phyloP scores from a whole-genome alignment of 1,140 invertebrate genomes.

The Copidosoma floridanum region DNA sequence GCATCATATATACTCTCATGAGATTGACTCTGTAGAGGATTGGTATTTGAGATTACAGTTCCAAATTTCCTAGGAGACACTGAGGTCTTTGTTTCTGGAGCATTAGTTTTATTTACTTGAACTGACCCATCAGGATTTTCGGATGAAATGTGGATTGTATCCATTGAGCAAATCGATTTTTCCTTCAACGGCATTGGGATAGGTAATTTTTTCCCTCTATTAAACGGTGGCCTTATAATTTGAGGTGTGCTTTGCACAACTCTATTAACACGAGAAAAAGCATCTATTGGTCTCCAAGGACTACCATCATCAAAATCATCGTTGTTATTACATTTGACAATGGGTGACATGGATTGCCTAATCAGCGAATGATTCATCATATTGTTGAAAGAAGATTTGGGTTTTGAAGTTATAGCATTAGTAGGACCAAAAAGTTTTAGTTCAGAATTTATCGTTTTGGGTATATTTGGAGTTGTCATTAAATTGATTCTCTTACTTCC shows the following conservation, averaged over 20 bases:
- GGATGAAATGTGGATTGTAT: slow-evolving; percentile 12
- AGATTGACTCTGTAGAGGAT: background rate
- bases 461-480: slow-evolving; percentile 13
- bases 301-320: slow-evolving; percentile 32
- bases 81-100: slow-evolving; percentile 4
- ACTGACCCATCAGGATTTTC: background rate
- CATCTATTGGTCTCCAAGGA: slow-evolving; percentile 38
- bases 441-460: slow-evolving; percentile 24
- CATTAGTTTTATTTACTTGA: background rate
- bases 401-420: slow-evolving; percentile 29
- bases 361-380: slow-evolving; percentile 39
- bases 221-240: slow-evolving; percentile 13
- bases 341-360: slow-evolving; percentile 43
- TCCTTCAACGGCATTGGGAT: background rate
- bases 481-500: slow-evolving; percentile 17
- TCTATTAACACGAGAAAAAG: slow-evolving; percentile 38
- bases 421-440: slow-evolving; percentile 31
- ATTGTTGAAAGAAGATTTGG: slow-evolving; percentile 18
- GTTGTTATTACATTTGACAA: slow-evolving; percentile 26
- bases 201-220: slow-evolving; percentile 4
- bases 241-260: slow-evolving; percentile 46
- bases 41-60: slow-evolving; percentile 39
- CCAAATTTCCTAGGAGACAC: slow-evolving; percentile 38
- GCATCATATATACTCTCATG: no score
- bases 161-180: slow-evolving; percentile 10